Percentiles rank a stretch among this genome's conserved stretches.
phyloP scores from a whole-genome alignment of 1,140 invertebrate genomes.

The Daktulosphaira vitifoliae region DNA sequence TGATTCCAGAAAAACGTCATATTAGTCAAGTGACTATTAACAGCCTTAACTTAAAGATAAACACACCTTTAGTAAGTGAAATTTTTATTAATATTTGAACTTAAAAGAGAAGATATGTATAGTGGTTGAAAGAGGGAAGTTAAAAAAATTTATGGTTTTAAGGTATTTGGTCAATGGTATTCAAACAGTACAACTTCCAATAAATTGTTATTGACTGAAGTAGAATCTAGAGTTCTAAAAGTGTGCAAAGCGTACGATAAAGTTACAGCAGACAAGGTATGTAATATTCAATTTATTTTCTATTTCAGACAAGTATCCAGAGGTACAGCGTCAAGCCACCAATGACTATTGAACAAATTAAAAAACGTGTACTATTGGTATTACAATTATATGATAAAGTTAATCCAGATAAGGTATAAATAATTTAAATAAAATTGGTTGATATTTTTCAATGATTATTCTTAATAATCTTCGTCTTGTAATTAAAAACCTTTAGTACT shows the following conservation, averaged over 20 bases:
- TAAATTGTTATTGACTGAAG: slow-evolving; percentile 44
- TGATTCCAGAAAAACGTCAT: background rate
- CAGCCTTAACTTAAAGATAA: slow-evolving; percentile 2
- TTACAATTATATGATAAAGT: slow-evolving; percentile 95
- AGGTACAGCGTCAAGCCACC: slow-evolving; percentile 56
- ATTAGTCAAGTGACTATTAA: slow-evolving; percentile 1
- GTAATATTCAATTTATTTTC: slow-evolving; percentile 42
- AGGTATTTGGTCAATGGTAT: slow-evolving; percentile 7
- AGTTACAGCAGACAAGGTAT: slow-evolving; percentile 66
- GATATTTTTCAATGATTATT: too few species aligned
- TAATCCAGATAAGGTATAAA: slow-evolving; percentile 76
- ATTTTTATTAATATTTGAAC: too few species aligned
- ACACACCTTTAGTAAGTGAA: slow-evolving; percentile 2
- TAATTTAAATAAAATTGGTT: too few species aligned
- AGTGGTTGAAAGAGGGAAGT: background rate
- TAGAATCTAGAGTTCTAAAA: slow-evolving; percentile 65
- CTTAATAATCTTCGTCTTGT: too few species aligned
- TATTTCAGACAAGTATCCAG: slow-evolving; percentile 58
- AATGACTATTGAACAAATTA: slow-evolving; percentile 70
- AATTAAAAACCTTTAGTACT: too few species aligned
- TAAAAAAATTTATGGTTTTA: background rate
- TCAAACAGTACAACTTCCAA: background rate
- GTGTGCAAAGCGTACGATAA: slow-evolving; percentile 71
- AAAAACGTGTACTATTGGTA: slow-evolving; percentile 80
- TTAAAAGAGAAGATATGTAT: background rate